Percentiles rank a stretch among this genome's conserved stretches.
Conservation (phyloP, 2,888 invertebrate species). For the Stomorhina lunata region DNA sequence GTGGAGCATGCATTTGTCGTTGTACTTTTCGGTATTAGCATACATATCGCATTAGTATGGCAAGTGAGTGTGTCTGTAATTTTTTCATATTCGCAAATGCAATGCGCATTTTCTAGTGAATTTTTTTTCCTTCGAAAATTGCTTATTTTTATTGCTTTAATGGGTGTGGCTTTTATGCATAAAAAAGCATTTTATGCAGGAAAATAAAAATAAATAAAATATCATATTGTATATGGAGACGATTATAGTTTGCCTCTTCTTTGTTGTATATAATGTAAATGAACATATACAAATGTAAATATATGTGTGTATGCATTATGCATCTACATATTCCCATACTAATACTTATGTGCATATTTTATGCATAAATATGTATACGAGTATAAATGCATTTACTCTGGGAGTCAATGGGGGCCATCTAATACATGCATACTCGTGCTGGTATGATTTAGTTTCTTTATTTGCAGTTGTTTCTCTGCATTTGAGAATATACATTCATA, state of each 20-base stretch:
- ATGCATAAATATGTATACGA: too few species aligned
- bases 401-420: too few species aligned
- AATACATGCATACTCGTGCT: too few species aligned
- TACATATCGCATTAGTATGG: constrained; percentile 55
- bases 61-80: neutral
- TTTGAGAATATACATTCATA: neutral
- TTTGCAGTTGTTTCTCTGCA: too few species aligned
- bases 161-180: constrained; percentile 69
- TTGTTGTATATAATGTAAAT: constrained; percentile 24
- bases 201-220: neutral
- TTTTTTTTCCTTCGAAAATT: constrained; percentile 43
- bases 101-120: constrained; percentile 57
- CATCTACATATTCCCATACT: neutral
- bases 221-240: neutral
- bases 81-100: constrained; percentile 52
- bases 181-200: constrained; percentile 52
- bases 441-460: too few species aligned
- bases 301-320: neutral
- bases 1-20: constrained; percentile 48
- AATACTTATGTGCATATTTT: neutral
- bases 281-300: neutral
- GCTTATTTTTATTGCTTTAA: constrained; percentile 56
- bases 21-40: constrained; percentile 55
- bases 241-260: constrained; percentile 28
- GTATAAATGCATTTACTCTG: too few species aligned